Base-by-base conservation (phyloP, 2,797 vertebrate species). In the Nasua narica region DNA sequence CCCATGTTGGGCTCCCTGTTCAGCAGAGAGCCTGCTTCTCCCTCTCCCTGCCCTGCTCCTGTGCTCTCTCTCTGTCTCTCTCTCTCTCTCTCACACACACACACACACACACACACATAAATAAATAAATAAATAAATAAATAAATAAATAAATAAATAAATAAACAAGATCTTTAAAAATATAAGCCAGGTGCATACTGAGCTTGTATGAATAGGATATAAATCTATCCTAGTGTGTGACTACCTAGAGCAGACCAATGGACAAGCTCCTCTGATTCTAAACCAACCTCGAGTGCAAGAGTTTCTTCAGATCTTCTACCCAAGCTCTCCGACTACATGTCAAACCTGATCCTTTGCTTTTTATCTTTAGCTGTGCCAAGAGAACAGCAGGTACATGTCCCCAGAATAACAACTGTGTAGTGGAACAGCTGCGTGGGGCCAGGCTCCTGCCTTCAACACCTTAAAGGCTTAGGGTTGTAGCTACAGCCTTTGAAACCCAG, bases 401-500 rank as follows among this genome's bases (percentile, higher is more conserved):
- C 60, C 43, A 90, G 96, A 95, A 96, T 85, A 97, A 96, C 81
- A 97, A 70, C 79, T 52, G 8, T 77, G 52, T 56, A 52, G 62
- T 90, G 46, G 52, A 95, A 89, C 58, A 90, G 89, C 89, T 96
- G 97, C 94, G 79, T 58, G 43, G 46, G 25, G 87, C 48, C 87
- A 78, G 82, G 35, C 25, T 95, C 37, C 79, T 77, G 87, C 79
- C 65, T 87, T 87, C 46, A 90, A 69, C 56, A 93, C 65, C 89
- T 95, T 92, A 76, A 74, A 91, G 76, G 50, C 86, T 85, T 62
- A 37, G 67, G 58, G 69, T 40, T 72, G 7, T 37, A 92, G 78
- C 48, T n/a, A 58, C 11, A 82, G 65, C 43, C 82, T 97, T 94
- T 97, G 89, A 96, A 95, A 90, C 37, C 62, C 9, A 43, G 62